These are phyloP conservation scores for Hemaris fuciformis DNA, from an alignment of 2,888 invertebrate species.

Conservation along the genomic window DNA sequence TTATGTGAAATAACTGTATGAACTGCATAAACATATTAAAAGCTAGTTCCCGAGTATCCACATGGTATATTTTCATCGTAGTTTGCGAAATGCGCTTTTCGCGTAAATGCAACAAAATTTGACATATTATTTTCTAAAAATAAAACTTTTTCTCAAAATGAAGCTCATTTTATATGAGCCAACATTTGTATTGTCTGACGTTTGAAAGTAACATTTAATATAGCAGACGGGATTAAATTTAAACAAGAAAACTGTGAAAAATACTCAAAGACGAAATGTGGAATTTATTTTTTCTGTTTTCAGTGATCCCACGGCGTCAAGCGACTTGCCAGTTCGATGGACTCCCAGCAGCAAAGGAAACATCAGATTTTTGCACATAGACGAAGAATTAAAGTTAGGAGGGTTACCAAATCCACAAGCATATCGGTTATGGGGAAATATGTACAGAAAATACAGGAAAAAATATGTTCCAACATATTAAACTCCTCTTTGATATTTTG, in stretches of 20 bases:
- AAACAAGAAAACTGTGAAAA: neutral
- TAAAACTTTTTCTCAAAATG: neutral
- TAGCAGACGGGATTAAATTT: neutral
- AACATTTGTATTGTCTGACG: neutral
- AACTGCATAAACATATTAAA: too few relatives aligned
- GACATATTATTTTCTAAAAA: neutral
- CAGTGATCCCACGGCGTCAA: conserved; percentile 53
- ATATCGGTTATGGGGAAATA: conserved; percentile 51
- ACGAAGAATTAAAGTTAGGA: conserved; percentile 44
- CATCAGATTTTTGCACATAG: conserved; percentile 49
- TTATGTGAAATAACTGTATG: too few relatives aligned
- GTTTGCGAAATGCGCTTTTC: neutral
- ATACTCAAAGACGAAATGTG: neutral
- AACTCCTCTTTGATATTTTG: neutral
- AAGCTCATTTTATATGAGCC: neutral
- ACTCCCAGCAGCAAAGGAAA: conserved; percentile 39
- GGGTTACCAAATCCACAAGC: conserved; percentile 42
- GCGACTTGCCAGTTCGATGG: conserved; percentile 47
- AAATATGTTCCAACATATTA: conserved; percentile 11
- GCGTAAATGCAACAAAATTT: neutral
- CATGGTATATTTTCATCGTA: neutral
- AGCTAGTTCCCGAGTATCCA: too few relatives aligned
- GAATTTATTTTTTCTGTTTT: conserved; percentile 25
- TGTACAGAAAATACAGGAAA: conserved; percentile 40
- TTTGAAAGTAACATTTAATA: neutral